Evolutionary conservation across 2,888 invertebrate species (phyloP).

Genomic region (Heliconius charithonia): DNA sequence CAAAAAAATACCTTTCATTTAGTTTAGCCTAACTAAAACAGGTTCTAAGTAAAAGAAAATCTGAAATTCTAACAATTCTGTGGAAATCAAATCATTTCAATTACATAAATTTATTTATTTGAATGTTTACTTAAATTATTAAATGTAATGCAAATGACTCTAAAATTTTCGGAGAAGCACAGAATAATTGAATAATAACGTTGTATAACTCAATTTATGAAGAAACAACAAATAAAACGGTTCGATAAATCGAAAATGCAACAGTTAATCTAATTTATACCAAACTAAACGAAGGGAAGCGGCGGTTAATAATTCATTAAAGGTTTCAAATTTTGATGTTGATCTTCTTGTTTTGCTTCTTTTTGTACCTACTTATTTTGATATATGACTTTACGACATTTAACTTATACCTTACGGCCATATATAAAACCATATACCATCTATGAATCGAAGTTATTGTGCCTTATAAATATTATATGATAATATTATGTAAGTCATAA

Average conservation of each 20-base stretch:
- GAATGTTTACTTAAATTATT: not conserved
- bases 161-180: not conserved
- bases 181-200: constrained; percentile 8
- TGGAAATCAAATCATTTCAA: not conserved
- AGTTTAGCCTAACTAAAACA: no score
- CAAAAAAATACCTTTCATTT: no score
- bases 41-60: not conserved
- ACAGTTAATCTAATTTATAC: constrained; percentile 40
- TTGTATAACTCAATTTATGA: constrained; percentile 17
- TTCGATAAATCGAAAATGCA: constrained; percentile 41
- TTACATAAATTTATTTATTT: not conserved
- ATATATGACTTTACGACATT: constrained; percentile 36
- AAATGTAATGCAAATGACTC: not conserved
- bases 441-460: not conserved
- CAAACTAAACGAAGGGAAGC: constrained; percentile 42
- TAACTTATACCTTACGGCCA: not conserved
- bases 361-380: not conserved
- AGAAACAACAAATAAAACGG: constrained; percentile 37
- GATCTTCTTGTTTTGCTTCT: constrained; percentile 48
- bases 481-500: no score
- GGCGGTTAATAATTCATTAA: constrained; percentile 54
- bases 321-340: constrained; percentile 54
- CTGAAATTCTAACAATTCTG: not conserved
- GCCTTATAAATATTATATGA: not conserved
- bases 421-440: not conserved